A percentile compares a stretch with the other conserved stretches of the same genome.
phyloP scores from a whole-genome alignment of 2,113 vertebrate species.

The Proterorhinus semilunaris region DNA sequence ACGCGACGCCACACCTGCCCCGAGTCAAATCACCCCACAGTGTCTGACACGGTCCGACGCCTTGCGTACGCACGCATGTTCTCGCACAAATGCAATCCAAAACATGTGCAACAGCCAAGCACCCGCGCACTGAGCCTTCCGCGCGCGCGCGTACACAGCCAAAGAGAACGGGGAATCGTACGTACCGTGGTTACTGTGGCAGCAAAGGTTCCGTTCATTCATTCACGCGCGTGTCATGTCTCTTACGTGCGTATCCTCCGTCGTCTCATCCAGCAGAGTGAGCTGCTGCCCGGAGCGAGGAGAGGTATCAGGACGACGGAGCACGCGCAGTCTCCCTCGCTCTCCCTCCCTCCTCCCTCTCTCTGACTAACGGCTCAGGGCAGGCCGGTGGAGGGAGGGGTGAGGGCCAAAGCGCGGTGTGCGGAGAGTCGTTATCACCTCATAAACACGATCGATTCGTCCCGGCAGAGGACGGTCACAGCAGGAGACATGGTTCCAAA shows the following conservation, averaged over 20 bases:
- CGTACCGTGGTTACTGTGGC: slow-evolving; percentile 38
- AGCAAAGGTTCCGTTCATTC: slow-evolving; percentile 43
- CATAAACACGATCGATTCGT: no score
- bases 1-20: slow-evolving; percentile 26
- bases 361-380: slow-evolving; percentile 1
- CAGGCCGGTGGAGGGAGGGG: background rate
- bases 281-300: slow-evolving; percentile 25
- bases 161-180: background rate
- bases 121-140: background rate
- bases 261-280: slow-evolving; percentile 53
- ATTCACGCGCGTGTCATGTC: slow-evolving; percentile 31
- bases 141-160: background rate
- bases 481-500: no score
- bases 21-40: background rate
- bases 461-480: no score
- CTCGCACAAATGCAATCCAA: no score
- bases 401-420: background rate
- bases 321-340: slow-evolving; percentile 43
- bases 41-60: slow-evolving; percentile 1
- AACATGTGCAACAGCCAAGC: no score
- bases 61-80: slow-evolving; percentile 39
- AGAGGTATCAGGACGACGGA: slow-evolving; percentile 30
- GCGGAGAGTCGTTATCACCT: no score
- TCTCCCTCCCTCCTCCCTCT: slow-evolving; percentile 24
- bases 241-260: slow-evolving; percentile 43